phyloP scores from a whole-genome alignment of 2,797 vertebrate species.

The Malacoctenus gilli region DNA sequence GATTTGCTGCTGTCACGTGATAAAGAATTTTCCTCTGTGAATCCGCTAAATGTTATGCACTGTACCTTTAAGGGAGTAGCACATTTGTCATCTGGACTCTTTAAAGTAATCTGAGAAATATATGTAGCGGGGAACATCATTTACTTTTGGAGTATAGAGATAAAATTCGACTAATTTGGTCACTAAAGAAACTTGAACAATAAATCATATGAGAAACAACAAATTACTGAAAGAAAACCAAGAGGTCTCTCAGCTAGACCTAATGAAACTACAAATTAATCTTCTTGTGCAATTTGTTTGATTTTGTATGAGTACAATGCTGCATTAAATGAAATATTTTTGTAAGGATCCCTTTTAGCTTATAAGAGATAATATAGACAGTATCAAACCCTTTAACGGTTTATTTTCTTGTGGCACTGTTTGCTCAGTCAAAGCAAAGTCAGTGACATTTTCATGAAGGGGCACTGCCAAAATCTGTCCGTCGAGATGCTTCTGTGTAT shows the following conservation, averaged over 20 bases:
- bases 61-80: slow-evolving; percentile 33
- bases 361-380: slow-evolving; percentile 70
- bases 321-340: slow-evolving; percentile 85
- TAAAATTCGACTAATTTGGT: slow-evolving; percentile 21
- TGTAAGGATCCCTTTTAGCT: slow-evolving; percentile 78
- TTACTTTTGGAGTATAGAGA: slow-evolving; percentile 18
- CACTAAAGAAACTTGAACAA: too few species aligned
- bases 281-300: slow-evolving; percentile 63
- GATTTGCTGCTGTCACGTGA: too few species aligned
- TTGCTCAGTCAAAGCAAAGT: slow-evolving; percentile 29
- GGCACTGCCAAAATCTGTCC: slow-evolving; percentile 69
- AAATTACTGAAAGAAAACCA: not conserved
- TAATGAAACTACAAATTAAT: slow-evolving; percentile 15
- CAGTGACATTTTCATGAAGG: slow-evolving; percentile 39
- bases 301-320: slow-evolving; percentile 77
- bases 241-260: slow-evolving; percentile 7
- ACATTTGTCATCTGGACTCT: slow-evolving; percentile 26
- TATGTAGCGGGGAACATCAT: slow-evolving; percentile 24
- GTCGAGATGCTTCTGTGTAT: slow-evolving; percentile 54
- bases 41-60: too few species aligned
- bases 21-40: too few species aligned
- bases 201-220: too few species aligned
- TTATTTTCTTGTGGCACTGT: slow-evolving; percentile 56
- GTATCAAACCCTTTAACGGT: slow-evolving; percentile 54
- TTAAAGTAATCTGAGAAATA: slow-evolving; percentile 47